A percentile compares a stretch with the other conserved stretches of the same genome.
Evolutionary conservation across 2,797 vertebrate genomes (phyloP).

Genomic region (Lacerta viridis): DNA sequence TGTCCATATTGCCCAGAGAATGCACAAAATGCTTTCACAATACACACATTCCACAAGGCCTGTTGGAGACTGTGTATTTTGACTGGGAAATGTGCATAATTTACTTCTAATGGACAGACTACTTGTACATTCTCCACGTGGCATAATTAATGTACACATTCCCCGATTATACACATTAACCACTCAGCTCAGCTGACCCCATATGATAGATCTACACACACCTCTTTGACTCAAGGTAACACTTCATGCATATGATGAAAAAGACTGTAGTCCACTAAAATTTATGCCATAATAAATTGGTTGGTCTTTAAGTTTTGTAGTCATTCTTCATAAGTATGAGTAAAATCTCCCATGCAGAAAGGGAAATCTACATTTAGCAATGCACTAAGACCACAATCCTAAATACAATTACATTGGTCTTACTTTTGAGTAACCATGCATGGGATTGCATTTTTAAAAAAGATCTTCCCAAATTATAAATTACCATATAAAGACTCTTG

Average conservation of each 20-base stretch:
- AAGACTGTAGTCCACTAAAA: neutral
- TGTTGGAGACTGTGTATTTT: too few relatives aligned
- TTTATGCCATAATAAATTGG: neutral
- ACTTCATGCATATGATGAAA: neutral
- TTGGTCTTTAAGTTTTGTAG: neutral
- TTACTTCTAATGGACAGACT: too few relatives aligned
- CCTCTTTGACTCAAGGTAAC: neutral
- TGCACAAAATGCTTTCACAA: too few relatives aligned
- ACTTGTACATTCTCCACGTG: too few relatives aligned
- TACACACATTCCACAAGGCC: too few relatives aligned
- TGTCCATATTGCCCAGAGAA: too few relatives aligned
- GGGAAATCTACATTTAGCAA: neutral
- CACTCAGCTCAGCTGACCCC: neutral
- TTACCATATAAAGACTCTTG: accelerated
- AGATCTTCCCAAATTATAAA: neutral
- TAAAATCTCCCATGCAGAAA: neutral
- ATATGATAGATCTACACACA: neutral
- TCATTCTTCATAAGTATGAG: neutral
- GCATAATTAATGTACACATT: too few relatives aligned
- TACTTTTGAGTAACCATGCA: neutral
- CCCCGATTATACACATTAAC: too few relatives aligned
- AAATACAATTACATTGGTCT: neutral
- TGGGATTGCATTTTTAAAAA: neutral
- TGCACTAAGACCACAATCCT: neutral
- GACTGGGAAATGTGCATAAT: too few relatives aligned